Evolutionary conservation across 1,140 invertebrate species (phyloP).

Genomic region (Brachionus rubens): DNA sequence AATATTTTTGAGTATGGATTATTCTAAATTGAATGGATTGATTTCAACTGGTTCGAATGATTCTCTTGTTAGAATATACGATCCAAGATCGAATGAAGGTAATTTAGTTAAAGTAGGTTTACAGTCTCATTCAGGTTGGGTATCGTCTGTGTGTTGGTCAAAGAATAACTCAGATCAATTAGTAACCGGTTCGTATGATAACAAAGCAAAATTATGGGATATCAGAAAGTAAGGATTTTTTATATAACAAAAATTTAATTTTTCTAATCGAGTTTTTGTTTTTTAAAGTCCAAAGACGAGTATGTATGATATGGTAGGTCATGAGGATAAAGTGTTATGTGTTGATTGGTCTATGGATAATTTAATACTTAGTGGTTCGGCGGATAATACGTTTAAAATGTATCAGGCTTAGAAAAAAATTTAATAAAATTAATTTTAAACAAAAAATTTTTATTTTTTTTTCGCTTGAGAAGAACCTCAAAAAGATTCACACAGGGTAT

Average conservation of each 20-base stretch:
- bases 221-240: constrained; percentile 69
- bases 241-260: neutral
- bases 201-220: constrained; percentile 90
- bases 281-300: constrained; percentile 76
- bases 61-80: constrained; percentile 24
- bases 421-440: too few species aligned
- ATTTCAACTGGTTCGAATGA: constrained; percentile 33
- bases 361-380: constrained; percentile 81
- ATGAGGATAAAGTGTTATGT: constrained; percentile 87
- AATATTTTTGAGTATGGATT: constrained; percentile 41
- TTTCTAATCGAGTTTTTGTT: neutral
- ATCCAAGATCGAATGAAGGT: constrained; percentile 67
- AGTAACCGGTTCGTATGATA: constrained; percentile 87
- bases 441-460: too few species aligned
- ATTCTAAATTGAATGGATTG: constrained; percentile 18
- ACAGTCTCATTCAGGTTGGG: constrained; percentile 85
- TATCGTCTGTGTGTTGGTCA: constrained; percentile 84
- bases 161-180: constrained; percentile 78
- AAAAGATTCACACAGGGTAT: too few species aligned
- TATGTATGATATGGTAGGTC: constrained; percentile 85
- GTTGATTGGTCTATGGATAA: constrained; percentile 87
- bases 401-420: constrained; percentile 60
- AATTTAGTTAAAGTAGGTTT: constrained; percentile 79
- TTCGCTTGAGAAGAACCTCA: too few species aligned
- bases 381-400: constrained; percentile 87